phyloP scores from a whole-genome alignment of 2,113 vertebrate genomes.

The Trinectes maculatus region DNA sequence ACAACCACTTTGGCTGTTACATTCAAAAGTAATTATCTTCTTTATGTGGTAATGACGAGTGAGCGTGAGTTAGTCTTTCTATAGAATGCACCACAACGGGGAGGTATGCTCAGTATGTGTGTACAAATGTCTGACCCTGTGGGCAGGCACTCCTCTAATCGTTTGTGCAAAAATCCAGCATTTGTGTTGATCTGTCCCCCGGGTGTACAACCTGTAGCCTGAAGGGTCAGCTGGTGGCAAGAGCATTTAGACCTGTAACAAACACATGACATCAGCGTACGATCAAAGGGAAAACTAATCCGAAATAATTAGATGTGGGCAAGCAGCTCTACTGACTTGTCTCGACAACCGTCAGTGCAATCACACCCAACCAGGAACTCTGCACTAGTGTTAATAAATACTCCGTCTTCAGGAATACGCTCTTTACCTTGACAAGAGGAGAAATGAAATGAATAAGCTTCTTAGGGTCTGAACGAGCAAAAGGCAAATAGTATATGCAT shows the following conservation, averaged over 20 bases:
- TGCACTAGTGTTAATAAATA: constrained; percentile 92
- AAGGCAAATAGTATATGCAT: background rate
- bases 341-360: constrained; percentile 93
- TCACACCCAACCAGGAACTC: constrained; percentile 97
- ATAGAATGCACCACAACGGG: background rate
- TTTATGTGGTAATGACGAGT: background rate
- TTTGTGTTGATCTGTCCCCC: constrained; percentile 89
- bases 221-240: constrained; percentile 94
- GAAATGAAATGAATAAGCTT: background rate
- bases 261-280: background rate
- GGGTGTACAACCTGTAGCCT: constrained; percentile 94
- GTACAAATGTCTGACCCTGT: constrained; percentile 86
- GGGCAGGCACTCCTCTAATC: constrained; percentile 95
- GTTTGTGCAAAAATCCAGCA: constrained; percentile 91
- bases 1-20: background rate
- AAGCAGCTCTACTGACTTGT: constrained; percentile 87
- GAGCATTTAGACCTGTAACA: constrained; percentile 90
- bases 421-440: constrained; percentile 81
- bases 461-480: background rate
- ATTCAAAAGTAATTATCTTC: constrained; percentile 15
- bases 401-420: constrained; percentile 92
- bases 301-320: background rate
- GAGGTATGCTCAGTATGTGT: background rate
- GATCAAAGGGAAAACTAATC: background rate
- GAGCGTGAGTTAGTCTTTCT: background rate